Conservation (phyloP, 2,113 vertebrate species). For the Abramis brama region DNA sequence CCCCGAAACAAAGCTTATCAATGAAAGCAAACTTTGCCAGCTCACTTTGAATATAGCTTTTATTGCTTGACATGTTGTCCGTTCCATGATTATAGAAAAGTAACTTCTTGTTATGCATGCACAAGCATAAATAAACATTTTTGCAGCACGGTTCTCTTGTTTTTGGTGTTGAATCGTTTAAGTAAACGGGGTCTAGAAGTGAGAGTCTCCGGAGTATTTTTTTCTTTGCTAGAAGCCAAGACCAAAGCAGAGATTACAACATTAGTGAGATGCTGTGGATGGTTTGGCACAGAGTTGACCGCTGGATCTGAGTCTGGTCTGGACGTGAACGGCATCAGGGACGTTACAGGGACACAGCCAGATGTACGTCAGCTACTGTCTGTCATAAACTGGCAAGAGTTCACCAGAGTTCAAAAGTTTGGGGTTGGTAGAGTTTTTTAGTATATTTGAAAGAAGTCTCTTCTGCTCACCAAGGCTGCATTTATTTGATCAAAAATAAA, state of each 20-base stretch:
- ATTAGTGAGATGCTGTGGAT: constrained; percentile 12
- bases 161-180: not conserved
- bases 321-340: not conserved
- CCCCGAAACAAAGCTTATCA: not conserved
- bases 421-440: not conserved
- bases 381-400: not conserved
- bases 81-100: too few species aligned
- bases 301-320: not conserved
- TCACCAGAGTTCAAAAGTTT: not conserved
- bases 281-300: not conserved
- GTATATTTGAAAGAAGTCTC: not conserved
- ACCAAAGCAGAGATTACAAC: constrained; percentile 19
- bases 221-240: not conserved
- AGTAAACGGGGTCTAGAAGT: not conserved
- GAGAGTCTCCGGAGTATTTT: not conserved
- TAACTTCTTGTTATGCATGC: not conserved
- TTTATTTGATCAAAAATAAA: not conserved
- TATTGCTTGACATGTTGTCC: not conserved
- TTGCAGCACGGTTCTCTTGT: not conserved
- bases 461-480: too few species aligned
- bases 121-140: not conserved
- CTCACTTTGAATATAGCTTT: not conserved
- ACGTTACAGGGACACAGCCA: not conserved
- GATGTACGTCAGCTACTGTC: constrained; percentile 1
- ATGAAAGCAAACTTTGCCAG: not conserved